Conservation (phyloP, 1,140 invertebrate genomes). For the Halictus rubicundus region DNA sequence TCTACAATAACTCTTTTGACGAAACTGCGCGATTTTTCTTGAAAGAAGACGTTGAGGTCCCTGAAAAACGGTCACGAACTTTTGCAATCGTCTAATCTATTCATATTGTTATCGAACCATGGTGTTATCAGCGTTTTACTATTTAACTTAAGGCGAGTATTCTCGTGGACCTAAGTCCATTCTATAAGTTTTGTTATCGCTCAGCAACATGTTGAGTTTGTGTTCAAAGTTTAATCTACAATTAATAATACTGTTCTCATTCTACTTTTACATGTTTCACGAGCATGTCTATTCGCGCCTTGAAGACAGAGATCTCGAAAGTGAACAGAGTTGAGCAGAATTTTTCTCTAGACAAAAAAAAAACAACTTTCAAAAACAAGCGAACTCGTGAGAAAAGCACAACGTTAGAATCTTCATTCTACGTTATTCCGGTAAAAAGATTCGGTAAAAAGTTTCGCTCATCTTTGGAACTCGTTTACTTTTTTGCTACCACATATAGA, state of each 20-base stretch:
- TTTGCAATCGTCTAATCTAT: too few species aligned
- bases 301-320: neutral
- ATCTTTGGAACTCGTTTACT: neutral
- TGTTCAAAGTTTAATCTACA: neutral
- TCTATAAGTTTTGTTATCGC: neutral
- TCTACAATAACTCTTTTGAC: too few species aligned
- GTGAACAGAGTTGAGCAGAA: neutral
- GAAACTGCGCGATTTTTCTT: too few species aligned
- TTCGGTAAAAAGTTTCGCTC: neutral
- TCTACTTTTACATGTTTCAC: neutral
- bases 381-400: too few species aligned
- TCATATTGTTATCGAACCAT: too few species aligned
- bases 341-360: neutral
- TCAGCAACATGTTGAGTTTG: neutral
- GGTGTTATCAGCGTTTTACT: neutral
- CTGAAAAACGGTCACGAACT: too few species aligned
- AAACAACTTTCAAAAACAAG: too few species aligned
- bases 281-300: neutral
- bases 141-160: neutral
- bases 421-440: too few species aligned
- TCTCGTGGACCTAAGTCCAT: too few species aligned
- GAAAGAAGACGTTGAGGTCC: too few species aligned
- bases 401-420: too few species aligned
- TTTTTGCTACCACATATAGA: constrained; percentile 23
- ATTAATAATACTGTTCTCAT: neutral